Evolutionary conservation across 2,113 vertebrate genomes (phyloP).

Genomic region (Malaclemys terrapin): DNA sequence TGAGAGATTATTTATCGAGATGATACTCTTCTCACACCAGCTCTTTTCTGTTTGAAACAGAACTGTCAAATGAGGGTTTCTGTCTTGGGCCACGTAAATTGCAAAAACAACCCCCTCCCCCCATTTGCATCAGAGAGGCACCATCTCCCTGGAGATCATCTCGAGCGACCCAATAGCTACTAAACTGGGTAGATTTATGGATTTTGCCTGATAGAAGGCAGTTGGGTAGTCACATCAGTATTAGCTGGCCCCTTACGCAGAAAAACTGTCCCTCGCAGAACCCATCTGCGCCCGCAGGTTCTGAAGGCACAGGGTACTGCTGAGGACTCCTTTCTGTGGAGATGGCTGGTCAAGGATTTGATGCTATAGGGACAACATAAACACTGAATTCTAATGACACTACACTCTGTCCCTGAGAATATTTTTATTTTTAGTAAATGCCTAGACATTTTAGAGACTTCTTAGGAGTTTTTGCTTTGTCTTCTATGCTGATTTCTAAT

Average conservation of each 20-base stretch:
- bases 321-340: neutral
- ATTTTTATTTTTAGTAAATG: neutral
- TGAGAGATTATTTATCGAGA: neutral
- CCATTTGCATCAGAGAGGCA: neutral
- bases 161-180: no score
- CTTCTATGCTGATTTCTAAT: neutral
- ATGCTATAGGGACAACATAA: neutral
- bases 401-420: neutral
- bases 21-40: neutral
- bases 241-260: neutral
- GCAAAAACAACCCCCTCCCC: neutral
- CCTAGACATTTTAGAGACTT: neutral
- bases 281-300: neutral
- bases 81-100: neutral
- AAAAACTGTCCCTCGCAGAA: neutral
- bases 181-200: neutral
- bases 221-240: neutral
- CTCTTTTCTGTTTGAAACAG: no score
- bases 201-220: neutral
- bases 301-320: neutral
- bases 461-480: neutral
- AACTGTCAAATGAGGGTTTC: neutral
- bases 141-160: neutral
- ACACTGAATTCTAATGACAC: neutral
- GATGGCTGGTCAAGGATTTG: neutral